A percentile compares a stretch with the other conserved stretches of the same genome.
Evolutionary conservation across 2,113 vertebrate species (phyloP).

Genomic region (Guaruba guarouba): DNA sequence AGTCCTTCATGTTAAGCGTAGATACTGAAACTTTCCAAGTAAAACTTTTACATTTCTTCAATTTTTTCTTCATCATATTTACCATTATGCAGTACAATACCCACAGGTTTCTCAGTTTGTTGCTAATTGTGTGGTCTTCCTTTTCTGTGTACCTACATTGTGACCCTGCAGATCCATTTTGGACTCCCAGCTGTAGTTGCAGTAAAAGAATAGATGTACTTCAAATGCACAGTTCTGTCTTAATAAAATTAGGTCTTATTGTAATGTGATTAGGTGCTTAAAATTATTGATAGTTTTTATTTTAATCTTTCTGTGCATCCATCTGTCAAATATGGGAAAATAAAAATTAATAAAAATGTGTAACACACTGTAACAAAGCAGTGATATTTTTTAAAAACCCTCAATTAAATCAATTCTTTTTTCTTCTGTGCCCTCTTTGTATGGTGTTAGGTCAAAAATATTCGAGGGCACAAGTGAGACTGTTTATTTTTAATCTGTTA

Average conservation of each 20-base stretch:
- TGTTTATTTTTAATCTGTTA: neutral
- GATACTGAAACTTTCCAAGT: neutral
- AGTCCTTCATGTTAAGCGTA: neutral
- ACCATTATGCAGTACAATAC: neutral
- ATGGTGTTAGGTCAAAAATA: neutral
- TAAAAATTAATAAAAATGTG: neutral
- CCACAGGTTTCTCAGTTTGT: neutral
- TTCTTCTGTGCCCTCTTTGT: neutral
- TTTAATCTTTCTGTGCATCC: neutral
- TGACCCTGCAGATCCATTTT: neutral
- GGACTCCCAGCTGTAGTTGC: neutral
- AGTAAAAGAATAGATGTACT: neutral
- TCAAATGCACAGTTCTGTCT: neutral
- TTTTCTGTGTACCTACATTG: neutral
- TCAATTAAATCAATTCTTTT: neutral
- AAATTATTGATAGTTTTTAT: neutral
- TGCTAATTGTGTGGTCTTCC: neutral
- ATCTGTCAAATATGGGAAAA: neutral
- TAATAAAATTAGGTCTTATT: neutral
- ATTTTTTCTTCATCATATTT: neutral
- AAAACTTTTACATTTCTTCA: neutral
- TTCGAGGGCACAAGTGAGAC: neutral
- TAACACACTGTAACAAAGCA: neutral
- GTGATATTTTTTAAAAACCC: neutral
- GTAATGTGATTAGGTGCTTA: neutral